Evolutionary conservation across 2,888 invertebrate species (phyloP).

Genomic region (Dione vanillae): DNA sequence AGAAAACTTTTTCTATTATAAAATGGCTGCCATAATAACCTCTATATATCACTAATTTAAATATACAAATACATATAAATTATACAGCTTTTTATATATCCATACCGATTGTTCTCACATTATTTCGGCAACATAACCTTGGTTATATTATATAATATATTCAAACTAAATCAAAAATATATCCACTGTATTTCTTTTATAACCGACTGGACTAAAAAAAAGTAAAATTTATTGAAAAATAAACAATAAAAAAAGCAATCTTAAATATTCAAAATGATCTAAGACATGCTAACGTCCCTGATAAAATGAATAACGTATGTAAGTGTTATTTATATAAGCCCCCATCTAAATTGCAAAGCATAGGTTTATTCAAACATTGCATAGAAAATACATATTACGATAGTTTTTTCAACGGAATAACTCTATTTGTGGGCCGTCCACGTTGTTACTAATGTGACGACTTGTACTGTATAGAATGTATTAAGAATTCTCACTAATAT

Average conservation of each 20-base stretch:
- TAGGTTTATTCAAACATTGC: neutral
- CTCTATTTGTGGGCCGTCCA: neutral
- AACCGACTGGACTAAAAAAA: neutral
- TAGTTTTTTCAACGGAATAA: neutral
- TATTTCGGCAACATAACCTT: neutral
- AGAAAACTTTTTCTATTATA: too few relatives aligned
- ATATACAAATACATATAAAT: too few relatives aligned
- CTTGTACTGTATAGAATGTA: neutral
- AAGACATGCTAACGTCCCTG: conserved; percentile 22
- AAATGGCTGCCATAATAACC: too few relatives aligned
- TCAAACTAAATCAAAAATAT: neutral
- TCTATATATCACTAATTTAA: too few relatives aligned
- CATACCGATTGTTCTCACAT: too few relatives aligned
- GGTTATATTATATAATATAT: neutral
- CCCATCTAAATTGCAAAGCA: conserved; percentile 19
- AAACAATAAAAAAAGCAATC: neutral
- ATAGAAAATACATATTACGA: conserved; percentile 11
- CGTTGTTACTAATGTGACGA: conserved; percentile 4
- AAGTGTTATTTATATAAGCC: neutral
- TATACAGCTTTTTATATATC: too few relatives aligned
- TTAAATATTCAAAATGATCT: conserved; percentile 17
- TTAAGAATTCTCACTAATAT: neutral
- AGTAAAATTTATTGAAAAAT: neutral
- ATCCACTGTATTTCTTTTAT: neutral
- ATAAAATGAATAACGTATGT: conserved; percentile 13